Percentiles rank a stretch among this genome's conserved stretches.
Evolutionary conservation across 1,140 invertebrate genomes (phyloP).

Genomic region (Eriosoma lanigerum): DNA sequence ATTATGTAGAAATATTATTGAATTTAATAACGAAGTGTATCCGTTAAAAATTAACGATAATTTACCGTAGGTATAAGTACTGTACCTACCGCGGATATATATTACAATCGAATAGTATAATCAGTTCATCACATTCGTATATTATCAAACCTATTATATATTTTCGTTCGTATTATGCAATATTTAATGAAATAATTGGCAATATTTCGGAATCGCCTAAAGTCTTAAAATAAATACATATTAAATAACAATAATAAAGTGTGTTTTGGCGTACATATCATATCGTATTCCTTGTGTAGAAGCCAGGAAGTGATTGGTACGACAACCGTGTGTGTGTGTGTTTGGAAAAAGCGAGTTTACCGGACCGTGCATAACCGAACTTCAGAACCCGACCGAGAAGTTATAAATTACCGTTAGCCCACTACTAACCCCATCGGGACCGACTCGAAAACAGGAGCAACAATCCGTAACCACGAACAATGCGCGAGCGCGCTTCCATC

Average conservation of each 20-base stretch:
- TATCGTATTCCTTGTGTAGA: not conserved
- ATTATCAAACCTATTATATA: too few species aligned
- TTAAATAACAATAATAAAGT: conserved; percentile 15
- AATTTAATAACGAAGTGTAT: too few species aligned
- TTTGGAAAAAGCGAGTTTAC: conserved; percentile 25
- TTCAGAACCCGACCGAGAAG: conserved; percentile 42
- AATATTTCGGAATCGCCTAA: too few species aligned
- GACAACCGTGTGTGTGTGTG: not conserved
- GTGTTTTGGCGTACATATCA: not conserved
- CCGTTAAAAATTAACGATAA: too few species aligned
- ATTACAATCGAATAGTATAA: too few species aligned
- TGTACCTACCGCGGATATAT: too few species aligned
- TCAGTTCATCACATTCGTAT: too few species aligned
- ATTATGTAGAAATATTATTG: too few species aligned
- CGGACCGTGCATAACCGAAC: conserved; percentile 47
- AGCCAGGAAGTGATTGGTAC: not conserved
- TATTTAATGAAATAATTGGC: too few species aligned
- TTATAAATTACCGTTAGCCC: conserved; percentile 39
- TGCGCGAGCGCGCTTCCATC: not conserved
- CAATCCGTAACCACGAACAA: conserved; percentile 45
- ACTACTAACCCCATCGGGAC: conserved; percentile 10
- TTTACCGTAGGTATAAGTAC: too few species aligned
- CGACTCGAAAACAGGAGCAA: conserved; percentile 40
- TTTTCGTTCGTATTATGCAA: too few species aligned
- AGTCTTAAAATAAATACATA: conserved; percentile 9